A percentile compares a stretch with the other conserved stretches of the same genome.
phyloP scores from a whole-genome alignment of 2,113 vertebrate species.

The Pterophyllum scalare region DNA sequence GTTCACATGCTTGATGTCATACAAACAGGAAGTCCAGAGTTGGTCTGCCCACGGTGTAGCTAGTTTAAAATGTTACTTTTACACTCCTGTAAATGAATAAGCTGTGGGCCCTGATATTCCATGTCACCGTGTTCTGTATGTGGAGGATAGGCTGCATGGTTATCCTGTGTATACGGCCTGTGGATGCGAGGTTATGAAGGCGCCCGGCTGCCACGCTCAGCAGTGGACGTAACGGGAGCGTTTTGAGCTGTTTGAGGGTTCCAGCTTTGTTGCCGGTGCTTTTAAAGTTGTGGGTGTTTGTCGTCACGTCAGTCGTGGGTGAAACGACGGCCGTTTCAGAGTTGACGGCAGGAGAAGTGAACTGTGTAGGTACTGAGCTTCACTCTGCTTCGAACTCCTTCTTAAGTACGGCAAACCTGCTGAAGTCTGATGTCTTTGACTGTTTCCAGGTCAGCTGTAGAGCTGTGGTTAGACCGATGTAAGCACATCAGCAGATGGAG shows the following conservation, averaged over 20 bases:
- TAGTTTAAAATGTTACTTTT: background rate
- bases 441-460: too few relatives aligned
- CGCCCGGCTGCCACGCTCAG: background rate
- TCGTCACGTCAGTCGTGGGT: background rate
- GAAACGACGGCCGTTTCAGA: background rate
- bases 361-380: background rate
- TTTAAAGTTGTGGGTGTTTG: background rate
- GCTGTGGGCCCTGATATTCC: background rate
- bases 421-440: too few relatives aligned
- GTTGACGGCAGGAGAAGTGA: background rate
- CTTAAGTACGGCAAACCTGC: background rate
- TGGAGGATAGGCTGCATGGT: background rate
- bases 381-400: too few relatives aligned
- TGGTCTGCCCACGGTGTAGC: background rate
- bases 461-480: too few relatives aligned
- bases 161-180: background rate
- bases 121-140: too few relatives aligned
- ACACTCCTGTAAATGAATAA: accelerated
- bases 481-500: too few relatives aligned
- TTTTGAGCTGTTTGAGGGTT: background rate
- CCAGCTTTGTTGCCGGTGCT: background rate
- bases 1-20: background rate
- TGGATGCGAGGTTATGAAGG: background rate
- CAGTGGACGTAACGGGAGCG: constrained; percentile 8
- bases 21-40: background rate